Base-by-base conservation (phyloP, 1,140 invertebrate species). In the Drosophila pandora region DNA sequence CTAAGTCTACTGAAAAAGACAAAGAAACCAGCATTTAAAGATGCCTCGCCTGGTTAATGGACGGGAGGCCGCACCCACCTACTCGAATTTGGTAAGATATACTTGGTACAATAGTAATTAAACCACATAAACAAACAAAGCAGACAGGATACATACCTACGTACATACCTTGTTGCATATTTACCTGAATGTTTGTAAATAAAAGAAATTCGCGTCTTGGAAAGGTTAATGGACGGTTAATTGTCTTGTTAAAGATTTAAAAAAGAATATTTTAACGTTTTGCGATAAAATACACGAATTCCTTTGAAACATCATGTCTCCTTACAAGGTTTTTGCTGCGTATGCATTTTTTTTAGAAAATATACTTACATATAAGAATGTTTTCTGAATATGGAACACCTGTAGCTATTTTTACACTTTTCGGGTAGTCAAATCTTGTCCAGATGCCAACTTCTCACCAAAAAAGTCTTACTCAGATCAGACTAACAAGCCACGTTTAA, bases 1-100 rank as follows among this genome's bases (percentile, higher is more conserved):
- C 13, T 22, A 62, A 65, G 43, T 6, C 32, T 12, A n/a, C n/a
- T 21, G 8, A 21, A 32, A 57, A 32, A 69, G 13, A 70, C 64
- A 70, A 70, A 70, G 67, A 69, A 68, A 28, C 28, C 43, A 65
- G 50, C 63, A 48, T 58, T 58, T 39, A 17, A 57, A 57, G 32
- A 70, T 70, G 67, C 67, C 67, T 23, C 67, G 67, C 43, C 45
- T 58, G 3, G 53, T 70, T 23, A 70, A 57, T 21, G 65, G 67
- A 8, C 67, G 50, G n/a, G 60, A 79, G 21, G 65, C 59, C 45
- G 53, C 58, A 10, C 59, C 70, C 30, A 63, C 69, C 0, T 73
- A 73, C 12, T 73, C 70, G 4, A 73, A 73, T 39, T 22, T 74
- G 70, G 70, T 73, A 3, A 63, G 70, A 3, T 34, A 12, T 12